phyloP scores from a whole-genome alignment of 2,113 vertebrate species.

The Notothenia rossii region DNA sequence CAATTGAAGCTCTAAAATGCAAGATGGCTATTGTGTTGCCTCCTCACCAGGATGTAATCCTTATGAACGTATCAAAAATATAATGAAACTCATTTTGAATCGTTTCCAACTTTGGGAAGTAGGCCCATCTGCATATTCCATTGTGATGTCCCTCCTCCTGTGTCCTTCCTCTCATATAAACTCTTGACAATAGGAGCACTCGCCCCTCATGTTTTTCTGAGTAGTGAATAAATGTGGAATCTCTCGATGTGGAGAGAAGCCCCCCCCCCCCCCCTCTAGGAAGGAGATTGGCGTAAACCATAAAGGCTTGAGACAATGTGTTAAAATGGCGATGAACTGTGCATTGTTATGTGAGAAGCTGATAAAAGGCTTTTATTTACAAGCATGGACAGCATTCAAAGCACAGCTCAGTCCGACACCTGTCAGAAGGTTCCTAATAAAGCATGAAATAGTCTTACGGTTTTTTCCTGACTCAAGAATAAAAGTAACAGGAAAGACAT shows the following conservation, averaged over 20 bases:
- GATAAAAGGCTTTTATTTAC: conserved; percentile 22
- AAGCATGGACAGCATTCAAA: conserved; percentile 7
- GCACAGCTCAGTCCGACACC: conserved; percentile 11
- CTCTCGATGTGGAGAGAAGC: not conserved
- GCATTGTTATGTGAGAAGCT: not conserved
- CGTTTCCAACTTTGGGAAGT: too few relatives aligned
- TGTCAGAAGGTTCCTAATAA: conserved; percentile 24
- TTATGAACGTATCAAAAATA: too few relatives aligned
- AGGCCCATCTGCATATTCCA: not conserved
- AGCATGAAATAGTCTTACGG: not conserved
- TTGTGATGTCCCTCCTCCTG: conserved; percentile 13
- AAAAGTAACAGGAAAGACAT: not conserved
- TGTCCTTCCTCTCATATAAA: not conserved
- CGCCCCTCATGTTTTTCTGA: not conserved
- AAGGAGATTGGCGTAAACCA: not conserved
- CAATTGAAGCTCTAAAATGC: too few relatives aligned
- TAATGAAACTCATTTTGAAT: too few relatives aligned
- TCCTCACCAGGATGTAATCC: too few relatives aligned
- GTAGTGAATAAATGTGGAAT: conserved; percentile 1
- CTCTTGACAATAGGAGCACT: not conserved
- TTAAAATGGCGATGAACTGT: conserved; percentile 5
- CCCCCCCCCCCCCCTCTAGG: not conserved
- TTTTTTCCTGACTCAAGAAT: not conserved
- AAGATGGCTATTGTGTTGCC: too few relatives aligned
- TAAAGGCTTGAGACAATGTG: conserved; percentile 18